A percentile compares a stretch with the other conserved stretches of the same genome.
These are phyloP conservation scores for Acronicta aceris DNA, from an alignment of 2,888 invertebrate genomes.

Conservation along the genomic window DNA sequence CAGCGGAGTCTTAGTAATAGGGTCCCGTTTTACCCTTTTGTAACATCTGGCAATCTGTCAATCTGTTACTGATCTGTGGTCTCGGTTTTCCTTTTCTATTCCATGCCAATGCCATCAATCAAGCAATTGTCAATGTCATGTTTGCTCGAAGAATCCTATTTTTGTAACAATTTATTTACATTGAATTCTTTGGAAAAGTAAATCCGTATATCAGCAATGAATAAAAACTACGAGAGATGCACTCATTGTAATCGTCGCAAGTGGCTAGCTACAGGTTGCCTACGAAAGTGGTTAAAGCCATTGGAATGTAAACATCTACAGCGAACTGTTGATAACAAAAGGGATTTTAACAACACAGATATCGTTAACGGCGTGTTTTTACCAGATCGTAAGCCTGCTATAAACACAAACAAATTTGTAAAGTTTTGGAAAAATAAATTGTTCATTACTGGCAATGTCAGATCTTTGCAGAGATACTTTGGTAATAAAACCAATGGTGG, in stretches of 20 bases:
- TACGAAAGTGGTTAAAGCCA: conserved; percentile 86
- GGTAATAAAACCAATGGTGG: conserved; percentile 74
- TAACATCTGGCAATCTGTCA: too few species aligned
- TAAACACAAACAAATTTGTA: conserved; percentile 82
- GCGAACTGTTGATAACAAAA: conserved; percentile 81
- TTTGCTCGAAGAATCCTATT: conserved; percentile 32
- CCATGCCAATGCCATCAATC: too few species aligned
- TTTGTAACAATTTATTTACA: conserved; percentile 27
- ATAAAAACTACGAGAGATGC: conserved; percentile 86
- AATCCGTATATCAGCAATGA: conserved; percentile 68
- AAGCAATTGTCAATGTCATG: conserved; percentile 41
- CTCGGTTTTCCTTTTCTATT: too few species aligned
- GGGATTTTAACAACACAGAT: conserved; percentile 80
- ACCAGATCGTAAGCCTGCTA: conserved; percentile 77
- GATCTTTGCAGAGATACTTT: conserved; percentile 83
- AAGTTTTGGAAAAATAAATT: conserved; percentile 87
- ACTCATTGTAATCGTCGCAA: conserved; percentile 84
- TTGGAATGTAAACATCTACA: conserved; percentile 88
- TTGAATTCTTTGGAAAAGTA: conserved; percentile 26
- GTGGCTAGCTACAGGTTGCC: conserved; percentile 84
- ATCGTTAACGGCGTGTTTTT: conserved; percentile 82
- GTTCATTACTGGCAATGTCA: conserved; percentile 82
- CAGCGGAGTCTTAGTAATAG: too few species aligned
- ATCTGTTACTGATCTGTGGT: too few species aligned
- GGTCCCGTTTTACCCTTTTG: too few species aligned